Evolutionary conservation across 2,797 vertebrate species (phyloP).

Genomic region (Denticeps clupeoides): DNA sequence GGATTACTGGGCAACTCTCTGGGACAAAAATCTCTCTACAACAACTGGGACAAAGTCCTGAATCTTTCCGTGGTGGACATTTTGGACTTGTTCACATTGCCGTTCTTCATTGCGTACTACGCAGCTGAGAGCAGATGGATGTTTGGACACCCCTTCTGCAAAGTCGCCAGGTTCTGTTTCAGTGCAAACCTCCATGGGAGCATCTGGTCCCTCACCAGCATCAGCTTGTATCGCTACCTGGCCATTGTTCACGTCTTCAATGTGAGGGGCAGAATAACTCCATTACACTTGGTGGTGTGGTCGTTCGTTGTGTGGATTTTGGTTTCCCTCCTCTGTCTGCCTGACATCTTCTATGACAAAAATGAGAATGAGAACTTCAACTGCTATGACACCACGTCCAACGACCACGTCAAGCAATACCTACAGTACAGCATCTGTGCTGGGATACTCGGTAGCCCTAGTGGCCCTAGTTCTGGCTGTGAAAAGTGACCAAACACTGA

Average conservation of each 20-base stretch:
- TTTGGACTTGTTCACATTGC: conserved; percentile 63
- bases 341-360: conserved; percentile 54
- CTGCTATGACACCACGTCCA: conserved; percentile 51
- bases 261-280: conserved; percentile 47
- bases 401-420: conserved; percentile 19
- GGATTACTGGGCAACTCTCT: conserved; percentile 56
- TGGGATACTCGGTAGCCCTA: too few species aligned
- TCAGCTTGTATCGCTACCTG: conserved; percentile 69
- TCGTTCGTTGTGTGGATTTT: conserved; percentile 47
- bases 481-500: conserved; percentile 34
- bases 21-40: conserved; percentile 55
- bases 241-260: conserved; percentile 63
- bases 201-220: conserved; percentile 72
- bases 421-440: conserved; percentile 47
- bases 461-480: conserved; percentile 45
- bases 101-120: conserved; percentile 64
- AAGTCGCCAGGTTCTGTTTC: conserved; percentile 59
- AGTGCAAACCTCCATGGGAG: conserved; percentile 71
- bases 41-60: conserved; percentile 44
- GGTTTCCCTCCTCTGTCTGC: conserved; percentile 53
- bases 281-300: conserved; percentile 26
- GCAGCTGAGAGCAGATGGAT: conserved; percentile 40
- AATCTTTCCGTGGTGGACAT: conserved; percentile 67
- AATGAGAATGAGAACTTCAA: accelerated
- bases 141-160: conserved; percentile 62